Base-by-base conservation (phyloP, 2,888 invertebrate genomes). In the Cybosia mesomella region DNA sequence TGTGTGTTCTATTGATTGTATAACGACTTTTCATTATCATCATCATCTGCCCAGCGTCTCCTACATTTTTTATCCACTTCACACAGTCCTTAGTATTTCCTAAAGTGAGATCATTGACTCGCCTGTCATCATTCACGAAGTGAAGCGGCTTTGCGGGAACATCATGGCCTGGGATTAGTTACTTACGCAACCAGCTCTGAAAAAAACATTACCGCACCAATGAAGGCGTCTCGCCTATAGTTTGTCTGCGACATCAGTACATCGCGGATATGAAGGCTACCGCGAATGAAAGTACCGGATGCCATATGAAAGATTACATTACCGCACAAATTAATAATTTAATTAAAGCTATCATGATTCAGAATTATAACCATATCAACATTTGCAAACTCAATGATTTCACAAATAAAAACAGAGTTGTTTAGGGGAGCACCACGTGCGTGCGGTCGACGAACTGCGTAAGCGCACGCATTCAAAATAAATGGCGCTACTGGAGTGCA, bases 391-490 rank as follows among this genome's bases (percentile, higher is more conserved):
- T 15, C 4, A 61, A 68, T 34, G 22, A 62, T 64, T 66, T 61
- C 62, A 74, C 61, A 72, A 75, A 62, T 67, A 66, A 68, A 67
- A 55, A 57, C 54, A 61, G 28, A 58, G 32, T 64, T 69, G 54
- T 64, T 64, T 58, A 62, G 24, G 54, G 60, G 58, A 57, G 62
- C 22, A 73, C 66, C 79, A 79, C 79, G 79, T 76, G 81, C 70
- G 64, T 59, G 71, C 74, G 81, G 82, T 81, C 82, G 80, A 72
- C 80, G 80, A 76, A 75, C 81, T 69, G 72, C 63, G 69, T 62
- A 54, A 66, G 73, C 66, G 55, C 68, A 71, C 66, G 72, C 71
- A 74, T 73, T 70, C 70, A 21, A 76, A 79, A 82, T 81, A 82
- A 77, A 82, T 75, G 73, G 77, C 79, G 74, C 80, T 79, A 73